Percentiles rank a stretch among this genome's conserved stretches.
phyloP scores from a whole-genome alignment of 2,888 invertebrate genomes.

The Caenorhabditis sulstoni region DNA sequence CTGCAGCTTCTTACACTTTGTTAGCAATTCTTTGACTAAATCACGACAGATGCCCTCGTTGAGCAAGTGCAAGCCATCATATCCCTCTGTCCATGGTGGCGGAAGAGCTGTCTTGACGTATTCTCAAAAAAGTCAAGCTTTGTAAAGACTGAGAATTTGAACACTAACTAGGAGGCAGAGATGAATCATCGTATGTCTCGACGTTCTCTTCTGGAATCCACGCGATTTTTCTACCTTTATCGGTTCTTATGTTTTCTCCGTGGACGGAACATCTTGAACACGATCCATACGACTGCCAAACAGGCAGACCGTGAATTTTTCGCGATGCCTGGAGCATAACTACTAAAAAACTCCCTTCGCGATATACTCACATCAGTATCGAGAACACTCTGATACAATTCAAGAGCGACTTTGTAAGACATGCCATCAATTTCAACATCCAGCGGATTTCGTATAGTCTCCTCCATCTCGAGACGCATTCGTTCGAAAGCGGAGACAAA shows the following conservation, averaged over 20 bases:
- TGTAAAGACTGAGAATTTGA: too few species aligned
- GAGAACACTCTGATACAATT: neutral
- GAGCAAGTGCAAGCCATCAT: neutral
- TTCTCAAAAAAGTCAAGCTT: too few species aligned
- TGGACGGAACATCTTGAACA: neutral
- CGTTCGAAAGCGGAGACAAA: conserved; percentile 4
- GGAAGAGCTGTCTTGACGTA: neutral
- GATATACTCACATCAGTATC: neutral
- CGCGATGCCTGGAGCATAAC: neutral
- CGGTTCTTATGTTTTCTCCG: neutral
- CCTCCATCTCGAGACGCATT: neutral
- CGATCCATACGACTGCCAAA: neutral
- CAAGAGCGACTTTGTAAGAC: neutral
- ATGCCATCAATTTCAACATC: neutral
- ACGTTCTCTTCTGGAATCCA: neutral
- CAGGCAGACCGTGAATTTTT: neutral
- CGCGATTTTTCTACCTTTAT: neutral
- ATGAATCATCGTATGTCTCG: neutral
- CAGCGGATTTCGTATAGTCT: neutral
- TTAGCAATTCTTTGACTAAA: neutral
- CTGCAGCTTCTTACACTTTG: neutral
- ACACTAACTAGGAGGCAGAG: too few species aligned
- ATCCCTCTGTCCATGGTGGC: neutral
- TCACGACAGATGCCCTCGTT: neutral
- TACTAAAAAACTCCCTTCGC: neutral